phyloP scores from a whole-genome alignment of 2,888 invertebrate genomes.

The Tachina grossa region DNA sequence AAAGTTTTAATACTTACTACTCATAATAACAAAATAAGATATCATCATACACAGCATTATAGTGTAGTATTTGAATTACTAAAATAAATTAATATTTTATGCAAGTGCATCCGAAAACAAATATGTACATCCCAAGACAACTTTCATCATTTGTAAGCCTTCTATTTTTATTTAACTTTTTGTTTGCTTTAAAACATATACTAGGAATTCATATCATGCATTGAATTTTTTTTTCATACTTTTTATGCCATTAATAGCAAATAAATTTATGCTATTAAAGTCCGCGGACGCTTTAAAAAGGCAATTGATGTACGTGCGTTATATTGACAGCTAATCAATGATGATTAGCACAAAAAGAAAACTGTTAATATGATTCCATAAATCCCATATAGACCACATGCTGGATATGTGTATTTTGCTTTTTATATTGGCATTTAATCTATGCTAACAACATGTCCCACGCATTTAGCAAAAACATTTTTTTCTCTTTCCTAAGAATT shows the following conservation, averaged over 20 bases:
- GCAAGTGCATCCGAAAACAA: neutral
- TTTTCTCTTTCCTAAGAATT: neutral
- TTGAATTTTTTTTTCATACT: neutral
- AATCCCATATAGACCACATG: constrained; percentile 29
- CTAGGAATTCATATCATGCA: neutral
- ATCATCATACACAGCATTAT: neutral
- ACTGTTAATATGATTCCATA: constrained; percentile 18
- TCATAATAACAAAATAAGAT: no score
- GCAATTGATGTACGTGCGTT: constrained; percentile 8
- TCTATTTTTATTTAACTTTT: neutral
- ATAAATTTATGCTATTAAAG: neutral
- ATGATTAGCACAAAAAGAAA: constrained; percentile 18
- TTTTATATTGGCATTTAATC: constrained; percentile 18
- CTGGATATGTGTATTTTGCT: neutral
- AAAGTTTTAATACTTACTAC: no score
- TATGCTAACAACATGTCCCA: constrained; percentile 17
- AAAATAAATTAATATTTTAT: no score
- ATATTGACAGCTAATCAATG: constrained; percentile 27
- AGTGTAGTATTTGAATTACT: no score
- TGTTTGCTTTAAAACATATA: neutral
- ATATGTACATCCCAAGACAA: neutral
- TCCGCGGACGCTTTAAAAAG: neutral
- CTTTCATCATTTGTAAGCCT: constrained; percentile 1
- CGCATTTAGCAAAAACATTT: constrained; percentile 10
- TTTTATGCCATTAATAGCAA: neutral